These are phyloP conservation scores for Tiliacea aurago DNA, from an alignment of 2,888 invertebrate species.

Conservation along the genomic window DNA sequence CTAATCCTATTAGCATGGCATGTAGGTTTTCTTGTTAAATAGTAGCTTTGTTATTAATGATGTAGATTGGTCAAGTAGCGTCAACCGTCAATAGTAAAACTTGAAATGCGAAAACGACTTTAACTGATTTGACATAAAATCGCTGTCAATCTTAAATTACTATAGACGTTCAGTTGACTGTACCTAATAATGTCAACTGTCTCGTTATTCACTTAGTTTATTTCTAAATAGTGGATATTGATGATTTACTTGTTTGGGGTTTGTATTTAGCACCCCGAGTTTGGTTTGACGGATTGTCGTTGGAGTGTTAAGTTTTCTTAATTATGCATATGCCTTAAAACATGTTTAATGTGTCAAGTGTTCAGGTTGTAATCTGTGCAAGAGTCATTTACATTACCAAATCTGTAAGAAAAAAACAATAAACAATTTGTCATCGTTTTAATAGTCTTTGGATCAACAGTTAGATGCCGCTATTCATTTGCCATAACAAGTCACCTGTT, in stretches of 20 bases:
- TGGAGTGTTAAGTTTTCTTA: background rate
- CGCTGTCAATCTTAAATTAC: no score
- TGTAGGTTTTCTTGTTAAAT: constrained; percentile 26
- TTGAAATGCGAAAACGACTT: no score
- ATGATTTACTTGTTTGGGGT: background rate
- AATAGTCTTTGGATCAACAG: background rate
- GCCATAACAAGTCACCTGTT: background rate
- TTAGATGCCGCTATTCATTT: background rate
- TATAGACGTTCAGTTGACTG: no score
- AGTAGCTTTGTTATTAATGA: constrained; percentile 20
- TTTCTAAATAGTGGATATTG: background rate
- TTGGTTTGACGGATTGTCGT: constrained; percentile 20
- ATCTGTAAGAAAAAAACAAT: background rate
- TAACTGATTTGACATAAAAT: no score
- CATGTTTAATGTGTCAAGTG: background rate
- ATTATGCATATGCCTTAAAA: background rate
- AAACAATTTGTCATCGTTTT: background rate
- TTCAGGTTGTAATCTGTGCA: background rate
- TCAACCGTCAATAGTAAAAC: no score
- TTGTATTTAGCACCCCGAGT: constrained; percentile 24
- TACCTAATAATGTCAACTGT: no score
- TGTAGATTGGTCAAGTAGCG: background rate
- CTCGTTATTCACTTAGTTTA: background rate
- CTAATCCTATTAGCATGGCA: constrained; percentile 57
- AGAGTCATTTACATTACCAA: background rate